Evolutionary conservation across 1,140 invertebrate species (phyloP).

Genomic region (Anthonomus grandis): DNA sequence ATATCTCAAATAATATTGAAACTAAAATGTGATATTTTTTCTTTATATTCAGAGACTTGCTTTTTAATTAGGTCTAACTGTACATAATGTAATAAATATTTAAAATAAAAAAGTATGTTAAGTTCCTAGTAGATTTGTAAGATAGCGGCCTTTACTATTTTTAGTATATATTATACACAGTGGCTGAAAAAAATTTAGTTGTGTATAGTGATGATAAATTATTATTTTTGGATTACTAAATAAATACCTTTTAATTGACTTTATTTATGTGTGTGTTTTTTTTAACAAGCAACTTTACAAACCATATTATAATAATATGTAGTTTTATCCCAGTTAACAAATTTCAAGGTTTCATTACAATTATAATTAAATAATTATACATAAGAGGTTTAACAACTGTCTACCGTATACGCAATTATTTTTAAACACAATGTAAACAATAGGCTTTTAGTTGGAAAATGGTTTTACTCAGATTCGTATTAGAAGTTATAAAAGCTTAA

Average conservation of each 20-base stretch:
- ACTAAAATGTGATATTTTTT: conserved; percentile 16
- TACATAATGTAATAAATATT: conserved; percentile 19
- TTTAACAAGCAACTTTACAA: neutral
- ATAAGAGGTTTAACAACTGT: conserved; percentile 13
- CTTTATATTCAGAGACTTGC: conserved; percentile 1
- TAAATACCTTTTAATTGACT: conserved; percentile 14
- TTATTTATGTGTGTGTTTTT: conserved; percentile 10
- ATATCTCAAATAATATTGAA: conserved; percentile 1
- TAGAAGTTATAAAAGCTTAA: too few species aligned
- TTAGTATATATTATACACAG: conserved; percentile 25
- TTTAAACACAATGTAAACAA: too few species aligned
- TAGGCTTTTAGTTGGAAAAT: too few species aligned
- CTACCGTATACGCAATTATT: too few species aligned
- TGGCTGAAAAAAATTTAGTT: conserved; percentile 15
- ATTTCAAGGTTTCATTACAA: conserved; percentile 10
- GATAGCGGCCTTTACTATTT: conserved; percentile 5
- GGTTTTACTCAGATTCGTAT: too few species aligned
- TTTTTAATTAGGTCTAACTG: neutral
- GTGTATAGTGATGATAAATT: conserved; percentile 30
- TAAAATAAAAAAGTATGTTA: conserved; percentile 27
- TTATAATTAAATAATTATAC: conserved; percentile 25
- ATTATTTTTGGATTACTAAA: conserved; percentile 29
- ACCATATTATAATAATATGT: conserved; percentile 2
- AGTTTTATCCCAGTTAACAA: neutral
- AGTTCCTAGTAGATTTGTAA: conserved; percentile 34